Evolutionary conservation across 1,140 invertebrate genomes (phyloP), one percentile per base, ranked within the genome.

Genomic region (Stenopsyche tienmushanensis): DNA sequence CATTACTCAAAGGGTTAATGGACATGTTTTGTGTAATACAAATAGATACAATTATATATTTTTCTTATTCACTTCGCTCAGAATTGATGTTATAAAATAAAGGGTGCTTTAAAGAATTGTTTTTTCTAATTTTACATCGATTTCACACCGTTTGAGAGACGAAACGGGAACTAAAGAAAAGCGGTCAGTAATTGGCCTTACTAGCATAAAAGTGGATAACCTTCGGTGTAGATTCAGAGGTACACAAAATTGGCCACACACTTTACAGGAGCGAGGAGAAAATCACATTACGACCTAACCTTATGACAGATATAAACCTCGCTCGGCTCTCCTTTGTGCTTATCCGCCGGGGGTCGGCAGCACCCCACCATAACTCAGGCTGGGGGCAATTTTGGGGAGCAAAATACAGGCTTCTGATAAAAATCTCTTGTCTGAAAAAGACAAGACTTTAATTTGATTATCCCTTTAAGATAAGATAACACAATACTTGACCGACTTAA

Each of bases 371-470:
- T 47, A 47, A 47, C 44, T 47, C 17, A 47, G 57, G 1, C n/a
- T 3, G 42, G 44, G 29, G 57, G 42, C 23, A 45, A 60, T 47
- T 60, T 60, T 21, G 54, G 34, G 8, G 7, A 20, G 54, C 15
- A 57, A 57, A 57, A 57, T 18, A 20, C 34, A 25, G 42, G 5
- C 42, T 18, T 24, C 26, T n/a, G 57, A 60, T 60, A 60, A 60
- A 60, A 60, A 60, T 60, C 57, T 60, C 57, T 60, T 60, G 57
- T 60, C 57, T 60, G 42, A 60, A 60, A 60, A 60, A 60, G 57
- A 60, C 57, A 60, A 60, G 57, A 60, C 57, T 60, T 60, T 60
- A 60, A 60, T 60, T 60, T 60, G 57, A 60, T 60, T 60, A 60
- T 60, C 57, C 57, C 57, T 60, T 60, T 47, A 60, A 60, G 57